Conservation (phyloP, 2,113 vertebrate genomes). For the Electrona antarctica region DNA sequence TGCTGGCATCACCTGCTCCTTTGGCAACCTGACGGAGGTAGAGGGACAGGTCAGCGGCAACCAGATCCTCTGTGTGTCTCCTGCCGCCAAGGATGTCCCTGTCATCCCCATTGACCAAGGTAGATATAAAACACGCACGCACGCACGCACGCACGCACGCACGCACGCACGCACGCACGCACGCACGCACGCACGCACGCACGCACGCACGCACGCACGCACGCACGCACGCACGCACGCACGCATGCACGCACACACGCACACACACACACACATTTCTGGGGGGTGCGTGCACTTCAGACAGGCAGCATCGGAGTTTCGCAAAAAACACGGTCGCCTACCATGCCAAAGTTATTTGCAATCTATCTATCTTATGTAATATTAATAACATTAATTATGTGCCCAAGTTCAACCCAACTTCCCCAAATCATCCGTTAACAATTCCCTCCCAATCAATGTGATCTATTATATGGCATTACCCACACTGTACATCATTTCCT, state of each 20-base stretch:
- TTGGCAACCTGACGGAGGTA: slow-evolving; percentile 94
- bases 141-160: slow-evolving; percentile 20
- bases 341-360: too few species aligned
- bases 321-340: too few species aligned
- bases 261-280: slow-evolving; percentile 15
- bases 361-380: too few species aligned
- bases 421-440: too few species aligned
- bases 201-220: slow-evolving; percentile 1
- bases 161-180: slow-evolving; percentile 1
- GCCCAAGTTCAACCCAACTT: too few species aligned
- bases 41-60: slow-evolving; percentile 90
- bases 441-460: too few species aligned
- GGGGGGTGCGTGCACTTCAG: too few species aligned
- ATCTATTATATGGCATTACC: too few species aligned
- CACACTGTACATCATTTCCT: too few species aligned
- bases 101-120: slow-evolving; percentile 93
- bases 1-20: slow-evolving; percentile 89
- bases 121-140: slow-evolving; percentile 45
- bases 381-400: too few species aligned
- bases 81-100: slow-evolving; percentile 90
- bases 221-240: slow-evolving; percentile 20
- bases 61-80: slow-evolving; percentile 89
- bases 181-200: slow-evolving; percentile 10
- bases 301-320: too few species aligned
- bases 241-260: slow-evolving; percentile 2